phyloP scores from a whole-genome alignment of 2,888 invertebrate species.

The Napeogenes sylphis region DNA sequence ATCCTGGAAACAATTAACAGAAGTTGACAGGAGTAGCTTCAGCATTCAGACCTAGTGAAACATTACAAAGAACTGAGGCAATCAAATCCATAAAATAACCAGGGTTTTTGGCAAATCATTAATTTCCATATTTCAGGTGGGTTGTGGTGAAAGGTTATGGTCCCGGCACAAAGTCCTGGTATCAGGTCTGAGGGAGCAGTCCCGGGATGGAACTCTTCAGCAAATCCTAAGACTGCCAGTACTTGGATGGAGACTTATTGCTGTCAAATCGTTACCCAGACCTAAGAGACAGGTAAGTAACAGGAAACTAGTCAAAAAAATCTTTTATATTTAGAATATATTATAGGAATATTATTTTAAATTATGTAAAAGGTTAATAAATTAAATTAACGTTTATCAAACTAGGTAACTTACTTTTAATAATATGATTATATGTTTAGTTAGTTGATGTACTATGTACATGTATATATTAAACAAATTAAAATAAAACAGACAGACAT shows the following conservation, averaged over 20 bases:
- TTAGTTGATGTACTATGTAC: no score
- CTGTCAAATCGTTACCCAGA: slow-evolving; percentile 53
- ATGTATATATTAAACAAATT: no score
- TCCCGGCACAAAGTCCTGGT: slow-evolving; percentile 81
- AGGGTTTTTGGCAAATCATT: not conserved
- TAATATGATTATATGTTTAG: no score
- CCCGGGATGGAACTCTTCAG: slow-evolving; percentile 84
- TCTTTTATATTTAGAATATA: not conserved
- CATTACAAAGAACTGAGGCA: no score
- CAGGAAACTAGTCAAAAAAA: not conserved
- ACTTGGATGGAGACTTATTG: slow-evolving; percentile 82
- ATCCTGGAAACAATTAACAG: no score
- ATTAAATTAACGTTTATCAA: no score
- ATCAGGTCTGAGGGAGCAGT: slow-evolving; percentile 82
- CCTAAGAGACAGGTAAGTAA: slow-evolving; percentile 59
- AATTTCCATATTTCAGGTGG: slow-evolving; percentile 74
- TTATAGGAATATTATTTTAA: no score
- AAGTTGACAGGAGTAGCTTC: no score
- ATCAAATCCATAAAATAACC: not conserved
- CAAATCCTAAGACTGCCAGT: slow-evolving; percentile 83
- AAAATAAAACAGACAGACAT: no score
- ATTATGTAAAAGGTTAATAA: no score
- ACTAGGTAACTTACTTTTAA: no score
- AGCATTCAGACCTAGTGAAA: no score
- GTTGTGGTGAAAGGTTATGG: slow-evolving; percentile 85